A percentile compares a stretch with the other conserved stretches of the same genome.
Evolutionary conservation across 1,140 invertebrate species (phyloP).

Genomic region (Musca domestica): DNA sequence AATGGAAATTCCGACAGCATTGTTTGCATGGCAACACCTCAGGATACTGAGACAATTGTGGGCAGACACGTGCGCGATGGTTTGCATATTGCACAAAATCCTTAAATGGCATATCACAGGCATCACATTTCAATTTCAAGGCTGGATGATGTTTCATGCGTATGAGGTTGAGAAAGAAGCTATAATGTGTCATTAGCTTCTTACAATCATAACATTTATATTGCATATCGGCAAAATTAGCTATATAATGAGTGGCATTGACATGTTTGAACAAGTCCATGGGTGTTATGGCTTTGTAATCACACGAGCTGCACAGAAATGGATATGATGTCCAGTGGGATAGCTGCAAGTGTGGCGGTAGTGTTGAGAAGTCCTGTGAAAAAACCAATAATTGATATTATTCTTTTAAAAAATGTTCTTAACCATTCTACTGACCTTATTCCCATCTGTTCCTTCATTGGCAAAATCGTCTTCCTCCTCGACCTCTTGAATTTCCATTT

Average conservation of each 20-base stretch:
- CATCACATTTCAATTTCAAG: slow-evolving; percentile 21
- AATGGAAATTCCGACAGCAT: slow-evolving; percentile 14
- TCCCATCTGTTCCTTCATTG: background rate
- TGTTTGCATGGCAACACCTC: slow-evolving; percentile 1
- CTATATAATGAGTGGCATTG: background rate
- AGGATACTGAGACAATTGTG: background rate
- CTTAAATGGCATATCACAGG: background rate
- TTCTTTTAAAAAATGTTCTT: background rate
- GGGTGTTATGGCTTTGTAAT: background rate
- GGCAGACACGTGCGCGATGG: background rate
- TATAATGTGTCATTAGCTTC: slow-evolving; percentile 16
- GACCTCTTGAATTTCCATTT: too few species aligned
- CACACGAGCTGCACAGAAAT: slow-evolving; percentile 11
- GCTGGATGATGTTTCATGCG: slow-evolving; percentile 17
- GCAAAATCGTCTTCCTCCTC: background rate
- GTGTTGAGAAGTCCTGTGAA: background rate
- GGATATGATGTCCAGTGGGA: slow-evolving; percentile 2
- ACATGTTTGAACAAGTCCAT: slow-evolving; percentile 4
- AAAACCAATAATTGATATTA: background rate
- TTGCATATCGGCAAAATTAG: background rate
- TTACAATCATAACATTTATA: slow-evolving; percentile 26
- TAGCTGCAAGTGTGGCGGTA: background rate
- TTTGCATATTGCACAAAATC: background rate
- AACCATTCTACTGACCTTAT: background rate
- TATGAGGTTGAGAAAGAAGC: slow-evolving; percentile 21